phyloP scores from a whole-genome alignment of 2,113 vertebrate genomes.

The Passer domesticus region DNA sequence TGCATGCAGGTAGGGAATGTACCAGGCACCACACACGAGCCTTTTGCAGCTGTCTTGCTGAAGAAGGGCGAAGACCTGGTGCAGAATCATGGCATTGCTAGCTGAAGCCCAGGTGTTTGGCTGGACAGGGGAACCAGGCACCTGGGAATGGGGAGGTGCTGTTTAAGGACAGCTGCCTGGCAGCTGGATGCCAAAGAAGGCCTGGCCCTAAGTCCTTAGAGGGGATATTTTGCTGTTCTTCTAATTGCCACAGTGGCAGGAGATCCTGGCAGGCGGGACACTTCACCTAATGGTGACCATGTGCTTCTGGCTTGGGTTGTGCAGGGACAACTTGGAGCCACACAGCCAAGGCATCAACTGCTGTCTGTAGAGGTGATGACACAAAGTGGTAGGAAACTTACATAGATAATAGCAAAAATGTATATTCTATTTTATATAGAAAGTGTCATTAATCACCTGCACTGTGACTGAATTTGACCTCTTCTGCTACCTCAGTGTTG shows the following conservation, averaged over 20 bases:
- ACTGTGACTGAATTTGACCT: neutral
- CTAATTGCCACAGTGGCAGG: neutral
- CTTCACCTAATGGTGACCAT: fast-evolving
- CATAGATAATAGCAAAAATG: neutral
- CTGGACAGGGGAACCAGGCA: neutral
- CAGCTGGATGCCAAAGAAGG: neutral
- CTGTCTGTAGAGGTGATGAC: neutral
- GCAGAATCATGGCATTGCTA: neutral
- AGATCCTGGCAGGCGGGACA: fast-evolving
- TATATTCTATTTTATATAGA: neutral
- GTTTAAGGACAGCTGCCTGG: neutral
- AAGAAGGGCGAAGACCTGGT: neutral
- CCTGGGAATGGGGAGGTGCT: neutral
- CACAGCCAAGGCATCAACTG: neutral
- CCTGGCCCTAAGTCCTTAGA: neutral
- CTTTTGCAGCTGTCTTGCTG: neutral
- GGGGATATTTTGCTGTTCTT: neutral
- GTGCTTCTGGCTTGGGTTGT: neutral
- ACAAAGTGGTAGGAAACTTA: fast-evolving
- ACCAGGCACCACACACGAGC: fast-evolving
- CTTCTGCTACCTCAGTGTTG: neutral
- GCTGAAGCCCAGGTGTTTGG: neutral
- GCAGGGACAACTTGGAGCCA: neutral
- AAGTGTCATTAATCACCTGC: neutral
- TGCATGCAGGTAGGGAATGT: neutral